Evolutionary conservation across 2,113 vertebrate species (phyloP), one percentile per base, ranked within the genome.

Genomic region (Gobiocypris rarus): DNA sequence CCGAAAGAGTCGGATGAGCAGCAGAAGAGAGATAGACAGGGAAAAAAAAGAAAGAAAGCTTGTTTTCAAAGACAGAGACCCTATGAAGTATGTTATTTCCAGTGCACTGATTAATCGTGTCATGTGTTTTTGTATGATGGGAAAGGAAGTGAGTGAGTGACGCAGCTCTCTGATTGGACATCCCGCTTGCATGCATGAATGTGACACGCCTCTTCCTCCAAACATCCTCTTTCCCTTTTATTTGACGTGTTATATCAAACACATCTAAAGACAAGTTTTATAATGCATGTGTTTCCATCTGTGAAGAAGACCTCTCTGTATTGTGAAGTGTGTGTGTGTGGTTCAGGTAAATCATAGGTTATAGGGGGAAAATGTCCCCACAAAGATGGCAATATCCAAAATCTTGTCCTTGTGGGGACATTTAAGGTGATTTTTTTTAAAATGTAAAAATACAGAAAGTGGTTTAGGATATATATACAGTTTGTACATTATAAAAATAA

Each of bases 141-240:
- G 93, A 94, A 94, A 95, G 94, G 94, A 95, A 94, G 89, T 84
- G 83, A 79, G 81, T 34, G 91, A 84, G 86, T 81, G 89, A 90
- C 89, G 87, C 87, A 91, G 85, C 84, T 86, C 89, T 90, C 90
- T 95, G 94, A 95, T 93, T 93, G 91, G 92, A 91, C 89, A 89
- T 92, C 89, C 89, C 76, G 76, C 91, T 94, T 83, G 91, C 82
- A 56, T 79, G 85, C 83, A 9, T 9, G 19, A 1, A 87, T 11
- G 90, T 43, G 0, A 0, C 67, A 11, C 2, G 84, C 83, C 84
- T 65, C 89, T 93, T 91, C 92, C 89, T 41, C 15, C 22, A 41
- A 56, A 41, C 48, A 65, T 80, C 61, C 43, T 67, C 43, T 43
- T 89, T 89, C 71, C 92, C 86, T 86, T 89, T 92, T 86, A 87